Evolutionary conservation across 2,888 invertebrate species (phyloP).

Genomic region (Phaonia tiefii): DNA sequence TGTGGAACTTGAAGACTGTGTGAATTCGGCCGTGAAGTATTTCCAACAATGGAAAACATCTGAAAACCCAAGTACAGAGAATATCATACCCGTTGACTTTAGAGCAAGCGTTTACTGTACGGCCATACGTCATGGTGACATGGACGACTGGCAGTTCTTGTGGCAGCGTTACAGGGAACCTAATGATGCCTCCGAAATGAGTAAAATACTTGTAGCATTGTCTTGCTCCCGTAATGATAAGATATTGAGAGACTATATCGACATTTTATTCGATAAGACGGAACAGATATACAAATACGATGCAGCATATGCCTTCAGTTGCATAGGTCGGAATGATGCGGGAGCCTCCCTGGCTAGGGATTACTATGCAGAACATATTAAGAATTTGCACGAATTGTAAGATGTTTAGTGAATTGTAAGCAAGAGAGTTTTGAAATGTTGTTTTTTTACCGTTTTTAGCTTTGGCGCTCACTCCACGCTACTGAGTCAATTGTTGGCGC

Average conservation of each 20-base stretch:
- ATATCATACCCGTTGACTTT: constrained; percentile 87
- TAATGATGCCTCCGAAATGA: constrained; percentile 86
- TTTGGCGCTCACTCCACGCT: constrained; percentile 81
- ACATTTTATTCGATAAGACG: constrained; percentile 84
- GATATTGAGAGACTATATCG: constrained; percentile 83
- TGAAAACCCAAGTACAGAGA: constrained; percentile 82
- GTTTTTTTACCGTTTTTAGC: constrained; percentile 74
- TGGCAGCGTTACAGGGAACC: constrained; percentile 85
- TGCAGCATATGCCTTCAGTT: constrained; percentile 83
- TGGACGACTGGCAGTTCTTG: constrained; percentile 88
- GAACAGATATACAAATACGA: constrained; percentile 87
- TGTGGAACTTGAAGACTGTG: constrained; percentile 84
- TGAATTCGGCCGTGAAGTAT: constrained; percentile 83
- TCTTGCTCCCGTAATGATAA: constrained; percentile 83
- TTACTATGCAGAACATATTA: constrained; percentile 85
- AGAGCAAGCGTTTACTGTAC: constrained; percentile 88
- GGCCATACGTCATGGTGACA: constrained; percentile 85
- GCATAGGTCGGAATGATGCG: constrained; percentile 84
- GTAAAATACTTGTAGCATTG: constrained; percentile 84
- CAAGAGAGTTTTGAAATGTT: too few relatives aligned
- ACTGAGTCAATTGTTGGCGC: too few relatives aligned
- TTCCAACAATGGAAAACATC: constrained; percentile 84
- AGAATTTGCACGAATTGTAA: constrained; percentile 85
- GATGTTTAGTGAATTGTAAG: constrained; percentile 75
- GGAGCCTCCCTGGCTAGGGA: constrained; percentile 88